These are phyloP conservation scores for Platygyra sinensis DNA, from an alignment of 64 coral and sea anemone genomes.

Conservation along the genomic window DNA sequence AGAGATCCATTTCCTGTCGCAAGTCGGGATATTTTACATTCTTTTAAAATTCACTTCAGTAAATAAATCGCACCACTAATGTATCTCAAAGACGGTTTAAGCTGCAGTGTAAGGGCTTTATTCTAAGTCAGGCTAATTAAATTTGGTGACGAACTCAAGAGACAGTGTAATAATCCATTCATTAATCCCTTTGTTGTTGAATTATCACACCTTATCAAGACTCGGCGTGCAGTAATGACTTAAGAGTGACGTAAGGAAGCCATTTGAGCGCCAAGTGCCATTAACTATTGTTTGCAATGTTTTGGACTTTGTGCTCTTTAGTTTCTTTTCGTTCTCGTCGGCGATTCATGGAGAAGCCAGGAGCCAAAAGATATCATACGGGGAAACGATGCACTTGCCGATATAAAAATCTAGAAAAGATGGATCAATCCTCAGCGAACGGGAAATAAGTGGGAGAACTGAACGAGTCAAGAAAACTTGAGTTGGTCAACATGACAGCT, in stretches of 20 bases:
- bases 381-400: neutral
- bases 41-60: neutral
- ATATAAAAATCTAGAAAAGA: too few relatives aligned
- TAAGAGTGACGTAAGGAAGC: neutral
- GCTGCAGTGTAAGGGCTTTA: neutral
- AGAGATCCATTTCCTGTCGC: neutral
- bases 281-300: neutral
- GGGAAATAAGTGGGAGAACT: too few relatives aligned
- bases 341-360: neutral
- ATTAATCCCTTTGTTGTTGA: conserved; percentile 15
- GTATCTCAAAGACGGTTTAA: neutral
- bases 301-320: neutral
- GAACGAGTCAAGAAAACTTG: too few relatives aligned
- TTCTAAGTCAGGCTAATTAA: neutral
- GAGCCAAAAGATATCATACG: neutral
- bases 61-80: neutral
- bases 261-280: neutral
- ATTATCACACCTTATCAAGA: neutral
- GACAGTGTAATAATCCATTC: conserved; percentile 3
- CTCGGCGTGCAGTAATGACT: neutral
- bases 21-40: neutral
- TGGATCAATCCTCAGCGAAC: too few relatives aligned
- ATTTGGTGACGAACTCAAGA: conserved; percentile 5
- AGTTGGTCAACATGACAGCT: too few relatives aligned
- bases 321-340: neutral